A percentile compares a stretch with the other conserved stretches of the same genome.
Conservation (phyloP, 2,888 invertebrate species). For the Steinernema hermaphroditum region DNA sequence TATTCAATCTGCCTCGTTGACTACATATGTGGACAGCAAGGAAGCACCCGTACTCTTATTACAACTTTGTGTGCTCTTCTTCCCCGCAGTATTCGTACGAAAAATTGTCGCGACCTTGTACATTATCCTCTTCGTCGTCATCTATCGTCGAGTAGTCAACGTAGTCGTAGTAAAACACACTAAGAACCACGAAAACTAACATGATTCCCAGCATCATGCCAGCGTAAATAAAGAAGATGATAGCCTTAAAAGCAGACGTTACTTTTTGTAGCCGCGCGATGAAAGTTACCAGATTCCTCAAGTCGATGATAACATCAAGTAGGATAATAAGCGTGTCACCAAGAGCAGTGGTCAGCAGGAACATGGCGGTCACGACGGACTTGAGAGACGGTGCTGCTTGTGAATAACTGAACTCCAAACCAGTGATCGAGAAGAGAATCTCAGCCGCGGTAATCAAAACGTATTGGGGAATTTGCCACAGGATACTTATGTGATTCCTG, state of each 20-base stretch:
- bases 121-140: neutral
- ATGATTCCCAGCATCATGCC: conserved; percentile 76
- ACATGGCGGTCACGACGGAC: conserved; percentile 85
- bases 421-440: conserved; percentile 69
- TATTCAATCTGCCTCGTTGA: too few species aligned
- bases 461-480: conserved; percentile 67
- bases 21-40: too few species aligned
- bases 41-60: too few species aligned
- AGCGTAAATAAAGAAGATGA: conserved; percentile 48
- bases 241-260: too few species aligned
- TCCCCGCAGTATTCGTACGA: too few species aligned
- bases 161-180: conserved; percentile 64
- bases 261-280: too few species aligned
- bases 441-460: conserved; percentile 69
- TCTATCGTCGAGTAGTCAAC: neutral
- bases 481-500: conserved; percentile 45
- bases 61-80: too few species aligned
- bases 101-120: too few species aligned
- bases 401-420: conserved; percentile 67
- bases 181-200: conserved; percentile 79
- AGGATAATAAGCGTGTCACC: conserved; percentile 86
- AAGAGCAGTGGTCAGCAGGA: conserved; percentile 87
- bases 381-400: conserved; percentile 86
- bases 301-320: conserved; percentile 42
- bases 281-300: conserved; percentile 44